Percentiles rank a stretch among this genome's conserved stretches.
Evolutionary conservation across 1,140 invertebrate genomes (phyloP).

Genomic region (Drosophila malerkotliana): DNA sequence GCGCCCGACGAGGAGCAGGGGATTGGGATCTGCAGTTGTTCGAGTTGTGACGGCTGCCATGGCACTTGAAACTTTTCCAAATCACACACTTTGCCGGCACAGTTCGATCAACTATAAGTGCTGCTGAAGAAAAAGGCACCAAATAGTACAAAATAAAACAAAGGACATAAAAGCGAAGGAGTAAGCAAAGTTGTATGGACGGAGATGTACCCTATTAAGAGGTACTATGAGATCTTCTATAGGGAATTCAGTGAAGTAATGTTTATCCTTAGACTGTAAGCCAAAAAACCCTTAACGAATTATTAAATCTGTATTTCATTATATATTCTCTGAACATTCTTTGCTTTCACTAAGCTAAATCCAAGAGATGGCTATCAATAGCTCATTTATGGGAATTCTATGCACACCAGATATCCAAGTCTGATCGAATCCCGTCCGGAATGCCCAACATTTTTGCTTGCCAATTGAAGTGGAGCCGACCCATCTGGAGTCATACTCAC

Average conservation of each 20-base stretch:
- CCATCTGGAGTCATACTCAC: constrained; percentile 38
- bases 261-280: too few relatives aligned
- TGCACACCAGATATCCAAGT: constrained; percentile 7
- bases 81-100: constrained; percentile 53
- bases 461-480: constrained; percentile 4
- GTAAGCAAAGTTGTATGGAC: not conserved
- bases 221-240: not conserved
- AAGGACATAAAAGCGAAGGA: constrained; percentile 13
- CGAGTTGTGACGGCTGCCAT: constrained; percentile 37
- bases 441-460: constrained; percentile 28
- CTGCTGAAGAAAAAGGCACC: constrained; percentile 23
- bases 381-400: constrained; percentile 4
- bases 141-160: constrained; percentile 46
- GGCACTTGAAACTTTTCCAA: constrained; percentile 67
- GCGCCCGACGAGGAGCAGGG: constrained; percentile 5
- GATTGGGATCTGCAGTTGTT: constrained; percentile 3
- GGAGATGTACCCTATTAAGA: not conserved
- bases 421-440: constrained; percentile 23
- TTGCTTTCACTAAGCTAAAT: not conserved
- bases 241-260: too few relatives aligned
- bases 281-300: too few relatives aligned
- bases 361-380: constrained; percentile 7
- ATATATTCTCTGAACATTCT: not conserved
- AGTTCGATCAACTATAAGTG: constrained; percentile 69
- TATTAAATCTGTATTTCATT: not conserved